These are phyloP conservation scores for Tipula unca DNA, from an alignment of 2,888 invertebrate species.

Conservation along the genomic window DNA sequence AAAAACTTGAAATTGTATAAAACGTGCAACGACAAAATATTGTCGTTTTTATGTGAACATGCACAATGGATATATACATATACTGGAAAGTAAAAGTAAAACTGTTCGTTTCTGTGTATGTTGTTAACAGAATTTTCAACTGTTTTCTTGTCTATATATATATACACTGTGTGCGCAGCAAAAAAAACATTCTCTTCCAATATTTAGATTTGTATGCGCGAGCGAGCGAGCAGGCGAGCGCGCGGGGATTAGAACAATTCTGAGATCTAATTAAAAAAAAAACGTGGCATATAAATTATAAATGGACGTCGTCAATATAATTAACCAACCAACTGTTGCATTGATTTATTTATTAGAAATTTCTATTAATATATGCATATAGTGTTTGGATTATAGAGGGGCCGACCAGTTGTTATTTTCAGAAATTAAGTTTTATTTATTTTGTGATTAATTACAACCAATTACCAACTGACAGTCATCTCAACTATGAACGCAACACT, in stretches of 20 bases:
- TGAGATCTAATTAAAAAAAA: neutral
- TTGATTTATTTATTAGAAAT: neutral
- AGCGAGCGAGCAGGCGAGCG: neutral
- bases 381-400: neutral
- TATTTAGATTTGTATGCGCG: neutral
- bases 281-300: neutral
- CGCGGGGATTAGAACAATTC: neutral
- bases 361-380: neutral
- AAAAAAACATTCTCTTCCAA: neutral
- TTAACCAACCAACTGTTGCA: neutral
- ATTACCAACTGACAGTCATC: no score
- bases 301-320: neutral
- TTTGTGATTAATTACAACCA: no score
- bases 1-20: neutral
- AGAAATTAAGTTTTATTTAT: no score
- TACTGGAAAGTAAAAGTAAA: slow-evolving; percentile 4
- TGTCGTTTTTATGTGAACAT: neutral
- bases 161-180: neutral
- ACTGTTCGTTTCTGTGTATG: neutral
- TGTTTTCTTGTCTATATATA: neutral
- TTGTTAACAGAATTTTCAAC: neutral
- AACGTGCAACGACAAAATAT: neutral
- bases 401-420: neutral
- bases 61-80: neutral
- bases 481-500: no score